Evolutionary conservation across 2,113 vertebrate genomes (phyloP).

Genomic region (Willisornis vidua): DNA sequence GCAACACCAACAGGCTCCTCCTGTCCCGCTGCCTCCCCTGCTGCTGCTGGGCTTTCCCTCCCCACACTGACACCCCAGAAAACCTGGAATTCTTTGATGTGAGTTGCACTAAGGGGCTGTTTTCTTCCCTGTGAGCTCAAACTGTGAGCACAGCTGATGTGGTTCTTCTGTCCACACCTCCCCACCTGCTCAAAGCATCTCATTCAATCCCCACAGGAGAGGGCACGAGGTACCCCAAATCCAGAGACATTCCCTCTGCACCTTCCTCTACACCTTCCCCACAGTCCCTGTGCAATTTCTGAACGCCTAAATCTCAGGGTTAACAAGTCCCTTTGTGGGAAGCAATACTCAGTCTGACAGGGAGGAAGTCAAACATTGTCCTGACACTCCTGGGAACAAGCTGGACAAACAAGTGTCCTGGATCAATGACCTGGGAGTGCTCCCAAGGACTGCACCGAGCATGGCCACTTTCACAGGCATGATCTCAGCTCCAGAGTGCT

Average conservation of each 20-base stretch:
- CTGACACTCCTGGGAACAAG: background rate
- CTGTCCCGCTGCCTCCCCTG: background rate
- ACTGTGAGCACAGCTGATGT: rapidly evolving
- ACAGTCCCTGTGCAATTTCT: background rate
- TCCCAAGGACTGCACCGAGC: background rate
- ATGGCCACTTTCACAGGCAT: rapidly evolving
- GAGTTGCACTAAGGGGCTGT: background rate
- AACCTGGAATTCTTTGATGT: rapidly evolving
- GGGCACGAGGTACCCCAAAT: background rate
- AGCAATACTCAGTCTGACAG: background rate
- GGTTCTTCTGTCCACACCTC: background rate
- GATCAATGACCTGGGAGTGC: background rate
- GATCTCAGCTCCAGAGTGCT: background rate
- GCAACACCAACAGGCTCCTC: rapidly evolving
- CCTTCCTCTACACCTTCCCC: too few relatives aligned
- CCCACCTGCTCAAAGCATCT: background rate
- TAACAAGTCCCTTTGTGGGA: background rate
- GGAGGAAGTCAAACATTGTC: background rate
- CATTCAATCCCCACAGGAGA: background rate
- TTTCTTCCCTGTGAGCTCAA: rapidly evolving
- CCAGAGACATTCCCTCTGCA: background rate
- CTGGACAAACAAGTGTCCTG: background rate
- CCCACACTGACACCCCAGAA: rapidly evolving
- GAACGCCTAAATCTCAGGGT: background rate
- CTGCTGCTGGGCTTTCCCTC: background rate